Base-by-base conservation (phyloP, 2,888 invertebrate species). In the Zygogramma bicolorata region DNA sequence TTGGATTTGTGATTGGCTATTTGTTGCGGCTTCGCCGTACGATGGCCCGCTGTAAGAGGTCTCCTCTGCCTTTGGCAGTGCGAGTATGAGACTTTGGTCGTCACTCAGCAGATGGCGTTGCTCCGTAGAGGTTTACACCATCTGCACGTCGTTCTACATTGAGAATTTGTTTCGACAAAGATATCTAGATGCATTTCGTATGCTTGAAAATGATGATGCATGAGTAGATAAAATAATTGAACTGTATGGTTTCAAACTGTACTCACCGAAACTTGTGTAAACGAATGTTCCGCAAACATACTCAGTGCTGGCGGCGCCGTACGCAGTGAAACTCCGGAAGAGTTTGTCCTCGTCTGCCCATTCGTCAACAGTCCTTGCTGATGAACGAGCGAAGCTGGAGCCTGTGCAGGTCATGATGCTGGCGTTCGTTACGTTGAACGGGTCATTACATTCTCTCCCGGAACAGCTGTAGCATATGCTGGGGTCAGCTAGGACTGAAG, bases 361-460 rank as follows among this genome's bases (percentile, higher is more conserved):
- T 20, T 67, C 70, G 1, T 40, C 60, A 15, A 29, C 4, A 38
- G 10, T 27, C n/a, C 18, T 27, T 53, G 3, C 29, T 15, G 15
- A 6, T 4, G 65, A 65, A 38, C 53, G 42, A 22, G 63, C 63
- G 18, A n/a, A 29, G 7, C 10, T 58, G 8, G 15, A 5, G 40
- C 59, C 49, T 0, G 71, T 65, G 13, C 75, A 75, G 18, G 58
- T 67, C 10, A 61, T 27, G 6, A 71, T 27, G 7, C 2, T n/a
- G 4, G 71, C 75, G 8, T 40, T 60, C 13, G 60, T 60, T 10
- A 29, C 63, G 38, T 71, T 68, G 59, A 75, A 71, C 2, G 75
- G 75, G 53, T 75, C 75, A 6, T 70, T 71, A 29, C 75, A 75
- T 10, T 22, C 46, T 29, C n/a, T 25, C 1, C 67, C 71, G n/a